Base-by-base conservation (phyloP, 2,888 invertebrate genomes). In the Acrobasis suavella region DNA sequence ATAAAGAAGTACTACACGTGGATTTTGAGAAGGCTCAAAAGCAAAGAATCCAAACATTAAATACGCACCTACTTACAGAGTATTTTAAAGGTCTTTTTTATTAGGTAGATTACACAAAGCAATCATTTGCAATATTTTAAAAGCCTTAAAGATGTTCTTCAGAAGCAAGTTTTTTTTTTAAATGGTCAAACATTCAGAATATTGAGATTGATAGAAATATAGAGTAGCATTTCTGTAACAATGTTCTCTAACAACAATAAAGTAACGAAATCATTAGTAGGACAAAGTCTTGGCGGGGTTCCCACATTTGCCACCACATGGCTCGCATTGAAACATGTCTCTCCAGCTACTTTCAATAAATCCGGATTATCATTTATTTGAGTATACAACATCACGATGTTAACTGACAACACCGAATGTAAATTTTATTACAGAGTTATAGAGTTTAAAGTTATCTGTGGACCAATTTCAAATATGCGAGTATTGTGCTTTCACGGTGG, bases 291-390 rank as follows among this genome's bases (percentile, higher is more conserved):
- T 91, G 91, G 91, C 91, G 86, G 85, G 84, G 88, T 90, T 91
- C 91, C 91, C 91, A 91, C 90, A 91, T 89, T 89, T 82, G 85
- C 86, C 82, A 86, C 84, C 89, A 91, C 89, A 87, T 92, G 91
- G 85, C 82, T 83, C 82, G 81, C 82, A 86, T 85, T 85, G 83
- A 83, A 87, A 87, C 83, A 83, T 82, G 81, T 77, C 75, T 83
- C 81, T 80, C 32, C 32, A 32, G 78, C 81, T 86, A 87, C 80
- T 86, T 87, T 86, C 86, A 87, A 90, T 91, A 91, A 90, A 90
- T 90, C 86, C 85, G 88, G 89, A 90, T 90, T 89, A 89, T 82
- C 82, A 82, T 86, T 87, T 86, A 85, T 83, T 84, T 83, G 77
- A 80, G 78, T 78, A 76, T 74, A 73, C 70, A 72, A 74, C 77